These are phyloP conservation scores for Crambe crambe DNA, from an alignment of 37 sponge, comb jelly and placozoan species.

Conservation along the genomic window DNA sequence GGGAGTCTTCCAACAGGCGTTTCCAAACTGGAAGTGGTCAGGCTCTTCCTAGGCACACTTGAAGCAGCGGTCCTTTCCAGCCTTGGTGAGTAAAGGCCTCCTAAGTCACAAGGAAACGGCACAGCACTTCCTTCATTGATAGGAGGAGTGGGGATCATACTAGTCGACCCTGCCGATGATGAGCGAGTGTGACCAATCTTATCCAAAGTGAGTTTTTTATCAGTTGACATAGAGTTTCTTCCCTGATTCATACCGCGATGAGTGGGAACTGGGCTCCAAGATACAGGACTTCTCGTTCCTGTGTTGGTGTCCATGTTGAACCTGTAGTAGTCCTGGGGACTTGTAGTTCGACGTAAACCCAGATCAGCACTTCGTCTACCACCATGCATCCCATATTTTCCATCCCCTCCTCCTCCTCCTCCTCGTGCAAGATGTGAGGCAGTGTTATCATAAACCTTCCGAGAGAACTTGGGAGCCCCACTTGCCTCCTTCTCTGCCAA, in stretches of 20 bases:
- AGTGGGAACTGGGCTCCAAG: neutral
- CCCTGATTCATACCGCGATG: neutral
- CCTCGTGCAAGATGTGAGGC: neutral
- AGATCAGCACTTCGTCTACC: neutral
- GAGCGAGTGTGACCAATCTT: neutral
- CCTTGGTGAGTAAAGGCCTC: neutral
- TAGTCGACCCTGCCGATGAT: neutral
- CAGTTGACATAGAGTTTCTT: neutral
- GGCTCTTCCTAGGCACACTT: neutral
- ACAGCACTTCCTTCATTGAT: neutral
- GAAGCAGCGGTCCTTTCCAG: neutral
- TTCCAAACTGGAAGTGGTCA: neutral
- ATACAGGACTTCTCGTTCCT: neutral
- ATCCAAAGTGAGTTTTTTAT: neutral
- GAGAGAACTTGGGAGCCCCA: conserved; percentile 4
- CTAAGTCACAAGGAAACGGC: neutral
- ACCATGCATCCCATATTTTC: neutral
- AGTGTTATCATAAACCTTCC: neutral
- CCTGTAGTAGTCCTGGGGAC: neutral
- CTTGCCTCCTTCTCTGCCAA: neutral
- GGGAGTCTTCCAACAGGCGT: neutral
- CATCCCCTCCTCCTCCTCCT: neutral
- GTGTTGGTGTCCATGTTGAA: neutral
- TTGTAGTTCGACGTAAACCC: conserved; percentile 11
- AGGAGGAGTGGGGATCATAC: neutral